Percentiles rank a stretch among this genome's conserved stretches.
Evolutionary conservation across 2,113 vertebrate genomes (phyloP).

Genomic region (Zingel zingel): DNA sequence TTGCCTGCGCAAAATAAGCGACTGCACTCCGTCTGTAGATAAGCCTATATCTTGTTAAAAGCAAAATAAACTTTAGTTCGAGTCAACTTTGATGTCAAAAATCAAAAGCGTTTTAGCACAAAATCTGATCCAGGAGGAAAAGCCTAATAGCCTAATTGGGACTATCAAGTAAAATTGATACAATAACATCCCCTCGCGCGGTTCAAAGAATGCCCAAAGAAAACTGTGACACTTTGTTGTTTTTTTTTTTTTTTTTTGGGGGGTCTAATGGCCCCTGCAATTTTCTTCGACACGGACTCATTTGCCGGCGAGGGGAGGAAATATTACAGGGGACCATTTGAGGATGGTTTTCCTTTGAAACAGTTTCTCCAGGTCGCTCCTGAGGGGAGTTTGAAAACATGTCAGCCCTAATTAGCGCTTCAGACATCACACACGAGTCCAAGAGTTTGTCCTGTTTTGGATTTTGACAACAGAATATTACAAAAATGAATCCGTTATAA

Average conservation of each 20-base stretch:
- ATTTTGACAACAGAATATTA: background rate
- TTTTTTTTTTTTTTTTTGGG: no score
- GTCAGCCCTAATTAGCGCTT: constrained; percentile 73
- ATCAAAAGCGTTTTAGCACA: constrained; percentile 57
- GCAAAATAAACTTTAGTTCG: constrained; percentile 34
- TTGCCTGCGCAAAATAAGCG: background rate
- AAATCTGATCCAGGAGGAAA: constrained; percentile 54
- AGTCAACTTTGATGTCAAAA: constrained; percentile 69
- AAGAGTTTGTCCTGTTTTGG: background rate
- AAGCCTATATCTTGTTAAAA: constrained; percentile 11
- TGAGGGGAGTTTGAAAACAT: constrained; percentile 79
- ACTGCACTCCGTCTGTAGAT: background rate
- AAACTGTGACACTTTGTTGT: constrained; percentile 65
- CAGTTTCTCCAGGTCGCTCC: constrained; percentile 70
- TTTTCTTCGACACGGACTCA: constrained; percentile 74
- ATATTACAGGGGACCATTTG: constrained; percentile 72
- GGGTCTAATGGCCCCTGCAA: constrained; percentile 74
- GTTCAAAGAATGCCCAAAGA: constrained; percentile 73
- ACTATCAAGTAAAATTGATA: constrained; percentile 74
- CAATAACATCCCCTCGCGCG: constrained; percentile 81
- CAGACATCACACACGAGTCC: constrained; percentile 42
- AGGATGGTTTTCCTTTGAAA: constrained; percentile 75
- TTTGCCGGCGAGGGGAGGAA: constrained; percentile 72
- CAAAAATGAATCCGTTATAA: background rate
- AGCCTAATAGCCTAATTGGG: constrained; percentile 73